Percentiles rank a stretch among this genome's conserved stretches.
Evolutionary conservation across 2,888 invertebrate species (phyloP).

Genomic region (Phymatocera aterrima): DNA sequence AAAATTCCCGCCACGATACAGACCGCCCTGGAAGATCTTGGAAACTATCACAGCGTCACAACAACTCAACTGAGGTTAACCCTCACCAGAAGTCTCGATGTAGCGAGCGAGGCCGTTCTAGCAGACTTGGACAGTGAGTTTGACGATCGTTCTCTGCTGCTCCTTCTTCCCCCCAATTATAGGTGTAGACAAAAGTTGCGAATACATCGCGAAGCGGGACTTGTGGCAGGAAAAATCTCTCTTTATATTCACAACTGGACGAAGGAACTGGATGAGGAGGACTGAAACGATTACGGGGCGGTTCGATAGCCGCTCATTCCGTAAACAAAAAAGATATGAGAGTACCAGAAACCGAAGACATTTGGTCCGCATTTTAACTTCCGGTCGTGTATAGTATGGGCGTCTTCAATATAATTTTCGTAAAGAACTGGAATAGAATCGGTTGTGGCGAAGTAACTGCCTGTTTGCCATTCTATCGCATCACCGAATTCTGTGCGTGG

Average conservation of each 20-base stretch:
- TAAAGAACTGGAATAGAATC: not conserved
- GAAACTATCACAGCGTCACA: slow-evolving; percentile 80
- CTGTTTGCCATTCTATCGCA: slow-evolving; percentile 47
- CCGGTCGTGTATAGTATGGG: slow-evolving; percentile 46
- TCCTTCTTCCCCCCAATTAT: too few species aligned
- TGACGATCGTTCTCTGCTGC: too few species aligned
- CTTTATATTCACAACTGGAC: too few species aligned
- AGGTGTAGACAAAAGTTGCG: too few species aligned
- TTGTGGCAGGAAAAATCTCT: too few species aligned
- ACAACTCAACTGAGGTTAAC: slow-evolving; percentile 80
- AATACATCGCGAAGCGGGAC: not conserved
- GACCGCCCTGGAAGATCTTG: slow-evolving; percentile 79
- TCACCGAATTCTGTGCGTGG: slow-evolving; percentile 23
- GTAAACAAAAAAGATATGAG: slow-evolving; percentile 31
- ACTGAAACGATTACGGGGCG: too few species aligned
- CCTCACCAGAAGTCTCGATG: slow-evolving; percentile 79
- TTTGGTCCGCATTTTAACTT: slow-evolving; percentile 21
- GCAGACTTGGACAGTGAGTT: slow-evolving; percentile 81
- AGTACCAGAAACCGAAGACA: slow-evolving; percentile 1
- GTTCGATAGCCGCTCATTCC: too few species aligned
- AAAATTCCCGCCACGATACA: slow-evolving; percentile 77
- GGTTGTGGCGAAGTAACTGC: not conserved
- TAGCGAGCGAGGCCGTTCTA: slow-evolving; percentile 79
- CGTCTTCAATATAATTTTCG: slow-evolving; percentile 37
- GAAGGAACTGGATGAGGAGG: too few species aligned